Evolutionary conservation across 2,888 invertebrate genomes (phyloP).

Genomic region (Coenonympha glycerion): DNA sequence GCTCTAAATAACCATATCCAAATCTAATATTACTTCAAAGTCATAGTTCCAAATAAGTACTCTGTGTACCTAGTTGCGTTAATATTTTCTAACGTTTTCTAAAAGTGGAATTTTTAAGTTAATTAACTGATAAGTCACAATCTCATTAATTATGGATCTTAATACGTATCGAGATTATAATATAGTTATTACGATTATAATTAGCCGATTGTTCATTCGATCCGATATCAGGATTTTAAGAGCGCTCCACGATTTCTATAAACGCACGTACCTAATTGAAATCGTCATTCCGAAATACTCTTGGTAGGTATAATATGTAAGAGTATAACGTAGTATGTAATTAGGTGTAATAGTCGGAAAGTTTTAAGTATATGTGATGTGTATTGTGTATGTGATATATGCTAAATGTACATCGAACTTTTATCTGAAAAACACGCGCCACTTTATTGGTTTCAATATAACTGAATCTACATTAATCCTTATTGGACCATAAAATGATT

Average conservation of each 20-base stretch:
- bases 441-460: slow-evolving; percentile 4
- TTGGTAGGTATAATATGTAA: neutral
- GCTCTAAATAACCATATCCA: slow-evolving; percentile 10
- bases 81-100: neutral
- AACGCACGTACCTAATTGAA: neutral
- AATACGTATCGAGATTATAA: no score
- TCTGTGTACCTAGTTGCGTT: no score
- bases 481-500: slow-evolving; percentile 13
- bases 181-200: slow-evolving; percentile 8
- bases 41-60: no score
- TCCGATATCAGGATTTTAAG: slow-evolving; percentile 1
- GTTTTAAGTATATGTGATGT: neutral
- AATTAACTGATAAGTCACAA: neutral
- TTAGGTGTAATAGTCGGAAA: neutral
- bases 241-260: neutral
- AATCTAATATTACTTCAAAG: slow-evolving; percentile 6
- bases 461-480: slow-evolving; percentile 10
- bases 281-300: slow-evolving; percentile 2
- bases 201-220: slow-evolving; percentile 16
- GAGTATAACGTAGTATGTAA: no score
- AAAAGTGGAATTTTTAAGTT: neutral
- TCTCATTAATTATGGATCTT: slow-evolving; percentile 10
- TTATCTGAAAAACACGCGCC: slow-evolving; percentile 11
- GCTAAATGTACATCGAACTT: no score
- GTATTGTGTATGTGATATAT: no score